phyloP scores from a whole-genome alignment of 2,888 invertebrate genomes.

The Macrosoma leucophasiata region DNA sequence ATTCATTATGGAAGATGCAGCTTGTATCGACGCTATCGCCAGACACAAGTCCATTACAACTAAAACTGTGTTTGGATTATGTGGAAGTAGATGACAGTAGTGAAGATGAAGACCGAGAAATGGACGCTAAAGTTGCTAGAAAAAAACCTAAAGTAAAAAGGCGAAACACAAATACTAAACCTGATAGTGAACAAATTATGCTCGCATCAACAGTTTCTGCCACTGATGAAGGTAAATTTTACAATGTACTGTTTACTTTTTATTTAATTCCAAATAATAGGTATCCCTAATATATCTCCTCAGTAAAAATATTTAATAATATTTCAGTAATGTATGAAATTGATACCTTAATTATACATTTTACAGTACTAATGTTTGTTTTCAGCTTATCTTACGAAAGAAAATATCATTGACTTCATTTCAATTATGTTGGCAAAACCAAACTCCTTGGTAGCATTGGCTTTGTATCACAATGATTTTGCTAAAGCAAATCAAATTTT shows the following conservation, averaged over 20 bases:
- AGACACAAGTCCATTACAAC: slow-evolving; percentile 53
- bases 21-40: slow-evolving; percentile 77
- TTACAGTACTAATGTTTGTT: slow-evolving; percentile 11
- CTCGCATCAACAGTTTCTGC: slow-evolving; percentile 53
- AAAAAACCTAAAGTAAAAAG: slow-evolving; percentile 57
- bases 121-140: slow-evolving; percentile 44
- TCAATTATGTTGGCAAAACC: slow-evolving; percentile 85
- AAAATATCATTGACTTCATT: slow-evolving; percentile 67
- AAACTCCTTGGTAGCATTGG: slow-evolving; percentile 83
- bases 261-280: too few species aligned
- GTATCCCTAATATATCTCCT: too few species aligned
- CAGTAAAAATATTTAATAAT: too few species aligned
- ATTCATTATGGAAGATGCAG: slow-evolving; percentile 84
- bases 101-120: slow-evolving; percentile 60
- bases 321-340: too few species aligned
- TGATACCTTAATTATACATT: too few species aligned
- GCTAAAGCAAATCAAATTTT: slow-evolving; percentile 86
- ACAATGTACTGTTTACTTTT: too few species aligned
- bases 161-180: slow-evolving; percentile 50
- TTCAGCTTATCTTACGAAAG: slow-evolving; percentile 47
- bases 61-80: slow-evolving; percentile 62
- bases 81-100: slow-evolving; percentile 65
- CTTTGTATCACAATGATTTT: slow-evolving; percentile 83
- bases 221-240: slow-evolving; percentile 49
- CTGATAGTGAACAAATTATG: slow-evolving; percentile 54